Evolutionary conservation across 2,888 invertebrate genomes (phyloP), one percentile per base, ranked within the genome.

Genomic region (Acrobasis repandana): DNA sequence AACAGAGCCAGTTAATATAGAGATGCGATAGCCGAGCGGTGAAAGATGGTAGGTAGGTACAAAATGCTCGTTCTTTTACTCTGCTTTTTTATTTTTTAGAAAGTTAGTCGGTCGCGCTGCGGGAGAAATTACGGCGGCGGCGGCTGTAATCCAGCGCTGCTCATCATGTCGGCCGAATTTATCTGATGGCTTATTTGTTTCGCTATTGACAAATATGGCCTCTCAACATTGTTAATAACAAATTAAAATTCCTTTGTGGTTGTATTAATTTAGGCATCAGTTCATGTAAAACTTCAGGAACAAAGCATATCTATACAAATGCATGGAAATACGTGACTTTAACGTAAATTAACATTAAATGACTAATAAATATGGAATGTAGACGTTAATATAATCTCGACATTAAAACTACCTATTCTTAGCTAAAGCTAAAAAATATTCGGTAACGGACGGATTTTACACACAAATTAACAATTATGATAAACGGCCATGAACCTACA

Each of bases 371-470:
- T 79, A 82, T 75, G 77, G 75, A 82, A 79, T 78, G 74, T 79
- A 82, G 71, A 79, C 74, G 77, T 75, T 77, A 80, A 76, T 67
- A 78, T 77, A 79, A 82, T 79, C 75, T 79, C 76, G 71, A 73
- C 73, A 74, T 67, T 65, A 75, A 74, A 74, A 72, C 71, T 84
- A 86, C 77, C 76, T 82, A 80, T 82, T 77, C 83, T 82, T 83
- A 88, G 80, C 83, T 86, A 86, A 85, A 81, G 80, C 85, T 90
- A 88, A 83, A 81, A 82, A 84, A 79, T 88, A 85, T 86, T 88
- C 91, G 91, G 91, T 92, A 92, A 92, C 91, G 90, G 90, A 82
- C 87, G 88, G 86, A 86, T 83, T 58, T 88, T 89, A 90, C 84
- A 86, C 82, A 90, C 88, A 81, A 89, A 90, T 89, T 89, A 90